phyloP scores from a whole-genome alignment of 2,797 vertebrate genomes.

The Helostoma temminkii region DNA sequence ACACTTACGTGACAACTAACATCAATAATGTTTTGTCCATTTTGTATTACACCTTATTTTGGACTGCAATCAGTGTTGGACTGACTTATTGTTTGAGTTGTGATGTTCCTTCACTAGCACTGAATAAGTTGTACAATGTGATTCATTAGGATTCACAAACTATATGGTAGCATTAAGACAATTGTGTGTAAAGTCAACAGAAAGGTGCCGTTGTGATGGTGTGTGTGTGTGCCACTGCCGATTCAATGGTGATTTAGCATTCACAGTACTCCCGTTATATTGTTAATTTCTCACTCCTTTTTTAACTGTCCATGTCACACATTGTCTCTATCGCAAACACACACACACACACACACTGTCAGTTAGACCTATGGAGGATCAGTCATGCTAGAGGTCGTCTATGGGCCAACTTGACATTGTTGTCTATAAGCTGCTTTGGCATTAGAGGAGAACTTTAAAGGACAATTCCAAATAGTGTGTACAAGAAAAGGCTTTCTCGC shows the following conservation, averaged over 20 bases:
- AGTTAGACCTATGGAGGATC: conserved; percentile 63
- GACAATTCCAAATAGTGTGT: conserved; percentile 67
- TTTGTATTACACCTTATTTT: conserved; percentile 1
- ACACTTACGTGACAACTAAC: not conserved
- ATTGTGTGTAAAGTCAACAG: conserved; percentile 42
- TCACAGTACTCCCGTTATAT: conserved; percentile 34
- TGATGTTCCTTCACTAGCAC: conserved; percentile 5
- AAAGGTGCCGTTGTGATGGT: conserved; percentile 9
- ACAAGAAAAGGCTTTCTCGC: conserved; percentile 51
- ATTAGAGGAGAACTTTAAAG: conserved; percentile 68
- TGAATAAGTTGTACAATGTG: conserved; percentile 18
- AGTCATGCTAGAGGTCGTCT: conserved; percentile 72
- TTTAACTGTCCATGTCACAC: conserved; percentile 38
- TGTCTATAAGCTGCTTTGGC: conserved; percentile 77
- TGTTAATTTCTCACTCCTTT: conserved; percentile 39
- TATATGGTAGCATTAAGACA: conserved; percentile 14
- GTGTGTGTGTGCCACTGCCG: conserved; percentile 21
- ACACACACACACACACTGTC: conserved; percentile 31
- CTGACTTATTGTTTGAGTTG: conserved; percentile 14
- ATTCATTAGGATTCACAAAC: conserved; percentile 1
- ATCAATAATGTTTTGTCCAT: conserved; percentile 1
- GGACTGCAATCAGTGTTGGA: conserved; percentile 3
- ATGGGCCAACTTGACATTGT: conserved; percentile 73
- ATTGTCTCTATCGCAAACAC: conserved; percentile 18
- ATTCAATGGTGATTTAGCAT: conserved; percentile 48